phyloP scores from a whole-genome alignment of 2,888 invertebrate genomes.

The Neoascia interrupta region DNA sequence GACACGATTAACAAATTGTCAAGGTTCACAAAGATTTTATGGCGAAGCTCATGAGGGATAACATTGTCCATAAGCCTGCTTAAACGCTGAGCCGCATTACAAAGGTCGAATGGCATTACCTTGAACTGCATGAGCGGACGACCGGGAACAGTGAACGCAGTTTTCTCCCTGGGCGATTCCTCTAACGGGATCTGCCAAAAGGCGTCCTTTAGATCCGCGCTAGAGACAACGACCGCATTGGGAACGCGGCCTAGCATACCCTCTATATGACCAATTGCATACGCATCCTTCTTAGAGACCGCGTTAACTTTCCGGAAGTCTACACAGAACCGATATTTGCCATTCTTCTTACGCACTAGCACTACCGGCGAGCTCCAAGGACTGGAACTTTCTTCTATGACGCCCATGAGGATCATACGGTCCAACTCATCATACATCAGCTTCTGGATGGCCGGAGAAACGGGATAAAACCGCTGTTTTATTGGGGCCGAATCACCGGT shows the following conservation, averaged over 20 bases:
- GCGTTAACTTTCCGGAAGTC: too few relatives aligned
- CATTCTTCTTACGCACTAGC: conserved; percentile 1
- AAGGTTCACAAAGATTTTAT: background rate
- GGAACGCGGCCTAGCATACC: too few relatives aligned
- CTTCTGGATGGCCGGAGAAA: conserved; percentile 42
- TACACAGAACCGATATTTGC: too few relatives aligned
- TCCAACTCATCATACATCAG: conserved; percentile 70
- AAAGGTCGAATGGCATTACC: background rate
- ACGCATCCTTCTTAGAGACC: too few relatives aligned
- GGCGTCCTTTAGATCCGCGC: too few relatives aligned
- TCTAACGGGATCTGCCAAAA: too few relatives aligned
- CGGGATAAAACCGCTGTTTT: conserved; percentile 47
- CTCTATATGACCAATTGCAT: too few relatives aligned
- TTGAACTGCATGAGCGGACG: background rate
- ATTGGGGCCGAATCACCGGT: background rate
- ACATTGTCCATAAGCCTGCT: too few relatives aligned
- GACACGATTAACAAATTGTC: background rate
- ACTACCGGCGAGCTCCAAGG: conserved; percentile 30
- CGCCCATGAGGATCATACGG: conserved; percentile 70
- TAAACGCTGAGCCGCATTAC: background rate
- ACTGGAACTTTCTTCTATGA: conserved; percentile 70
- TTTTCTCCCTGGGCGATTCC: conserved; percentile 2
- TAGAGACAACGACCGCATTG: too few relatives aligned
- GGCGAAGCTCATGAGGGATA: conserved; percentile 11
- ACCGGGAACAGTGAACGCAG: conserved; percentile 16